phyloP scores from a whole-genome alignment of 2,888 invertebrate species.

The Timandra comae region DNA sequence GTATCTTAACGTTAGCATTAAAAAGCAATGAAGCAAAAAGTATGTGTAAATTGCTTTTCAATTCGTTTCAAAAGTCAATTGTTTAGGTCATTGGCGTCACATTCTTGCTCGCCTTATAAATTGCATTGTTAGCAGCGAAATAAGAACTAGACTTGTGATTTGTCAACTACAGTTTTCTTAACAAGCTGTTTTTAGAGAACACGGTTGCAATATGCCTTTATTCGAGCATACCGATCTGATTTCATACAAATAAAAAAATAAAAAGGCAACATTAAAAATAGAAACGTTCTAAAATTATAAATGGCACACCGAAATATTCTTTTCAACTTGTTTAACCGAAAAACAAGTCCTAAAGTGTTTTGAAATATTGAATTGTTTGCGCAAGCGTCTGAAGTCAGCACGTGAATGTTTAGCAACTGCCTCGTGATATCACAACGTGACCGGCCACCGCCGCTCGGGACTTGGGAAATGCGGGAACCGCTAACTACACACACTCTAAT shows the following conservation, averaged over 20 bases:
- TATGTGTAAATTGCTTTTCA: conserved; percentile 27
- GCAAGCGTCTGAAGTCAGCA: conserved; percentile 29
- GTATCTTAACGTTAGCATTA: conserved; percentile 1
- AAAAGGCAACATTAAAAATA: too few relatives aligned
- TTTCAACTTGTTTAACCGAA: conserved; percentile 16
- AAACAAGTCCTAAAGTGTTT: conserved; percentile 26
- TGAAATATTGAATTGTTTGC: conserved; percentile 39
- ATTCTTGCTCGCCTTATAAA: conserved; percentile 17
- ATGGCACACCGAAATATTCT: too few relatives aligned
- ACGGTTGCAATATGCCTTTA: too few relatives aligned
- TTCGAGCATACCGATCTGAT: too few relatives aligned
- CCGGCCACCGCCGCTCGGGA: conserved; percentile 9
- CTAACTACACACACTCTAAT: too few relatives aligned
- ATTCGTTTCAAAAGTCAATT: conserved; percentile 27
- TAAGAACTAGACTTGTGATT: conserved; percentile 4
- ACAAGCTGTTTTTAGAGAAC: too few relatives aligned
- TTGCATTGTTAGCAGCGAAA: conserved; percentile 13
- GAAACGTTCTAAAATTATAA: too few relatives aligned
- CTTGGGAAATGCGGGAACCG: too few relatives aligned
- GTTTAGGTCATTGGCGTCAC: conserved; percentile 23
- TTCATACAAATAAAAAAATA: too few relatives aligned
- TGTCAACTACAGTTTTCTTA: conserved; percentile 16
- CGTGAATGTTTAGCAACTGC: conserved; percentile 32
- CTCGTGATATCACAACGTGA: conserved; percentile 57
- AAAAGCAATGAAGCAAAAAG: conserved; percentile 21